phyloP scores from a whole-genome alignment of 2,113 vertebrate species.

The Bambusicola thoracicus region DNA sequence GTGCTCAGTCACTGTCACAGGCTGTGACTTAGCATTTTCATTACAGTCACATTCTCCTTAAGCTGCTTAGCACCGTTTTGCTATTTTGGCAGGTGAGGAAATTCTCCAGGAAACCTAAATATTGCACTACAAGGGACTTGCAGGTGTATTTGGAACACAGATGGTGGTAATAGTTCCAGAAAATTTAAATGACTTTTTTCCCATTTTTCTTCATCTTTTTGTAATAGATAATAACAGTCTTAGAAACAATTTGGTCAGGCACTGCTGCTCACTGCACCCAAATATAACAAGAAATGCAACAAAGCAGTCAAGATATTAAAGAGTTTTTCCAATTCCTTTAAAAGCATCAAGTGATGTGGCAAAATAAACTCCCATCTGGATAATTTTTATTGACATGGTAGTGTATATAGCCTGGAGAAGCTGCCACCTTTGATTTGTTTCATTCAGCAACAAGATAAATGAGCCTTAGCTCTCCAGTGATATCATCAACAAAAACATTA shows the following conservation, averaged over 20 bases:
- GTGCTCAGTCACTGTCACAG: too few species aligned
- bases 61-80: neutral
- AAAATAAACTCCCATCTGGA: neutral
- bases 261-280: neutral
- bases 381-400: neutral
- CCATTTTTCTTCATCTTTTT: neutral
- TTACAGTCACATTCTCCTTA: neutral
- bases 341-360: neutral
- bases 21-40: too few species aligned
- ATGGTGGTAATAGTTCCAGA: neutral
- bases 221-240: neutral
- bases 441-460: neutral
- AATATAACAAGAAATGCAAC: neutral
- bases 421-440: slow-evolving; percentile 16
- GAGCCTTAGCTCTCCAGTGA: neutral
- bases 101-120: neutral
- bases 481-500: neutral
- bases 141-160: neutral
- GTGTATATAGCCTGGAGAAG: neutral
- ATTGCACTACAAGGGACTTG: neutral
- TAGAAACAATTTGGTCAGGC: neutral
- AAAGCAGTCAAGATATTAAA: neutral
- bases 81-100: neutral
- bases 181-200: neutral
- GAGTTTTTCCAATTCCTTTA: neutral